Percentiles rank a stretch among this genome's conserved stretches.
These are phyloP conservation scores for Parus major DNA, from an alignment of 2,113 vertebrate genomes.

Conservation along the genomic window DNA sequence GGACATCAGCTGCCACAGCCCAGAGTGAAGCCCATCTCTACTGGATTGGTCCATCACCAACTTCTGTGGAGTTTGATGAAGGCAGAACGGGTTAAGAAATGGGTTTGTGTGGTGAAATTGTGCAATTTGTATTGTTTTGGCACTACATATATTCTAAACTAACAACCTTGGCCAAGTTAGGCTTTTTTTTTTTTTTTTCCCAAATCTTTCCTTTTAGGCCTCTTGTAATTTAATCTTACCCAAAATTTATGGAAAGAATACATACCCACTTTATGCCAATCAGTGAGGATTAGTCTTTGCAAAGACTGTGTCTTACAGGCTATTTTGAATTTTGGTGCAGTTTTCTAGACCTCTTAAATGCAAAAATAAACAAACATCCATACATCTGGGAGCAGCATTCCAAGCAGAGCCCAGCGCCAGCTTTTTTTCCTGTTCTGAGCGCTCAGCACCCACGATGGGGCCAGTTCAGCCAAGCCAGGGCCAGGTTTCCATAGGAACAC, in stretches of 20 bases:
- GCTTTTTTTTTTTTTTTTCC: neutral
- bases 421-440: neutral
- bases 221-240: neutral
- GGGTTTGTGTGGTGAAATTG: neutral
- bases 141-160: neutral
- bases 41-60: neutral
- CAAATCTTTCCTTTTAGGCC: neutral
- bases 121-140: constrained; percentile 24
- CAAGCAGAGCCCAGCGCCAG: neutral
- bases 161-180: neutral
- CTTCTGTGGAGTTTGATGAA: neutral
- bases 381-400: constrained; percentile 49
- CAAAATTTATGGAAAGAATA: neutral
- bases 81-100: constrained; percentile 35
- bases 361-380: constrained; percentile 28
- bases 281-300: neutral
- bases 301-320: neutral
- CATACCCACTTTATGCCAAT: neutral
- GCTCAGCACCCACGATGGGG: constrained; percentile 20
- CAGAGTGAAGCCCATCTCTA: accelerated
- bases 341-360: constrained; percentile 17
- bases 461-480: constrained; percentile 35
- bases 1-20: neutral
- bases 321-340: neutral
- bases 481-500: constrained; percentile 49